Base-by-base conservation (phyloP, 2,797 vertebrate genomes). In the Uromys caudimaculatus region DNA sequence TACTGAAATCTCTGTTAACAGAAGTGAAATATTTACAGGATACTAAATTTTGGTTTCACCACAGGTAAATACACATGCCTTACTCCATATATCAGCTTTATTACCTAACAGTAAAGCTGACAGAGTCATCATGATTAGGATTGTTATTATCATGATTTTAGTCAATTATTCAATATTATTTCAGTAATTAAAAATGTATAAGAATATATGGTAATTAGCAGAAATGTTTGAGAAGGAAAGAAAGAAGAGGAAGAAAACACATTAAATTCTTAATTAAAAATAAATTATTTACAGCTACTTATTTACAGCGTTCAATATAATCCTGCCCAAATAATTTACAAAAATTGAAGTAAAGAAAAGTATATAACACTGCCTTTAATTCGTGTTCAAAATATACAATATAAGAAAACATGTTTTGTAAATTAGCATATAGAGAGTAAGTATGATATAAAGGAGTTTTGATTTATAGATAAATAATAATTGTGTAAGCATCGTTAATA, bases 1-100 rank as follows among this genome's bases (percentile, higher is more conserved):
- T 81, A 81, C 73, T 76, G 67, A 77, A 92, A 93, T 52, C 13
- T 81, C 69, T 94, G 69, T 91, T 94, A 97, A 96, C 95, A 92
- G 89, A 95, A 94, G 12, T 76, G 44, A 91, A 94, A 4, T 5
- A 6, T 19, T 95, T 41, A 7, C 0, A 76, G 27, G 60, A 29
- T 91, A 95, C 89, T 97, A 95, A 85, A 38, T 73, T 12, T 71
- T 44, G 41, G 11, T 84, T 95, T 82, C 41, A 44, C 50, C 71
- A 8, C 3, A 86, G n/a, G 92, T 47, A 94, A 82, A 84, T 79
- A 64, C 89, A 91, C 91, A 35, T 19, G 64, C 8, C 29, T n/a
- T 58, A 67, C 19, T 85, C 13, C 4, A 86, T 64, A 19, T 24
- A 84, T 83, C 52, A 47, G 24, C 23, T 24, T 73, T 82, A 84